Conservation (phyloP, 2,113 vertebrate genomes). For the Seriola dumerili region DNA sequence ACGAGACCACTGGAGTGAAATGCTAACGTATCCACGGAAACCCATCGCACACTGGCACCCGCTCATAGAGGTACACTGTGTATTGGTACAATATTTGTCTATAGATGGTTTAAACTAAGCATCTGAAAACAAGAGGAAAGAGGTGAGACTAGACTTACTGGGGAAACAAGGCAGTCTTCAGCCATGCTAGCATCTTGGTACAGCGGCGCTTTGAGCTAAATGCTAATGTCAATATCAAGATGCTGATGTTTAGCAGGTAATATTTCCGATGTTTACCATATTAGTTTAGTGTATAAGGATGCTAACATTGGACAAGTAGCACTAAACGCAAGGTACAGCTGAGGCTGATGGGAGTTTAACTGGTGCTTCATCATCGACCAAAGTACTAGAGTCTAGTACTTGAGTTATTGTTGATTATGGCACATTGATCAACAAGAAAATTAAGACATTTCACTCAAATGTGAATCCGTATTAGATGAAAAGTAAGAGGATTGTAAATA, state of each 20-base stretch:
- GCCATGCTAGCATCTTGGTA: neutral
- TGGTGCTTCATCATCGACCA: no score
- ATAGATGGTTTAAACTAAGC: neutral
- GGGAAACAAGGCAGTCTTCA: neutral
- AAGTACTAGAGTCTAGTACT: no score
- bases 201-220: neutral
- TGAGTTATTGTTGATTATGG: no score
- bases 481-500: no score
- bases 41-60: constrained; percentile 98
- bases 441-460: no score
- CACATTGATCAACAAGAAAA: no score
- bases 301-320: no score
- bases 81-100: no score
- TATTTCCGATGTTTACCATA: neutral
- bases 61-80: constrained; percentile 90
- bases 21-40: constrained; percentile 95
- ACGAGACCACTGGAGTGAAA: constrained; percentile 98
- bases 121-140: neutral
- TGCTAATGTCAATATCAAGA: neutral
- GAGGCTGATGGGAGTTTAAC: no score
- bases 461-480: no score
- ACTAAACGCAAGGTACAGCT: no score
- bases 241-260: neutral
- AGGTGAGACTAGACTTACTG: neutral
- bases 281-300: no score